Percentiles rank a stretch among this genome's conserved stretches.
Conservation (phyloP, 2,113 vertebrate species). For the Festucalex cinctus region DNA sequence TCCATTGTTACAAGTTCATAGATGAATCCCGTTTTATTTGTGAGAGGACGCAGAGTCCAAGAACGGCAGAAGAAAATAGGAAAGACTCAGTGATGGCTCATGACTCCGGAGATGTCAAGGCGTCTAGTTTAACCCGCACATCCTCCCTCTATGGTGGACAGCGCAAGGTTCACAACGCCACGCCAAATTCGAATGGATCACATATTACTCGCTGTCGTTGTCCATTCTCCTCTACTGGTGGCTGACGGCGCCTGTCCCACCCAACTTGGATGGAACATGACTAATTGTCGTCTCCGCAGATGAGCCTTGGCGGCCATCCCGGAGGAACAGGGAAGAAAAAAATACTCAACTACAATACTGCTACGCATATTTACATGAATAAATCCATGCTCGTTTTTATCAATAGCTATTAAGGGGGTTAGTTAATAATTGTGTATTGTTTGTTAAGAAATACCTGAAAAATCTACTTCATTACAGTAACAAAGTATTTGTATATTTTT, state of each 20-base stretch:
- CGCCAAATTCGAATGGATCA: constrained; percentile 67
- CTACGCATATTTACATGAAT: constrained; percentile 73
- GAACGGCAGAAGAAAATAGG: constrained; percentile 43
- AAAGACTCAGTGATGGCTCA: constrained; percentile 39
- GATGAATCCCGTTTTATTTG: constrained; percentile 56
- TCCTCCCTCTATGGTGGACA: constrained; percentile 64
- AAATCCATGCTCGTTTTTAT: constrained; percentile 38
- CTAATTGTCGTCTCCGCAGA: constrained; percentile 81
- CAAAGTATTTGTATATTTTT: neutral
- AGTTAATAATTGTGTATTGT: too few species aligned
- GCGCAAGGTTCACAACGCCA: constrained; percentile 69
- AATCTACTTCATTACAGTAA: neutral
- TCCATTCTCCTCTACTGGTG: constrained; percentile 56
- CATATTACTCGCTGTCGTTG: constrained; percentile 75
- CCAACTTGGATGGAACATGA: constrained; percentile 78
- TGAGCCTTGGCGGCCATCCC: constrained; percentile 74
- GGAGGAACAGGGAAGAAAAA: constrained; percentile 71
- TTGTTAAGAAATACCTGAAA: neutral
- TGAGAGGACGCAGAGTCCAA: constrained; percentile 40
- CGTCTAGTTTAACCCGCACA: constrained; percentile 3
- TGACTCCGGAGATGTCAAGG: neutral
- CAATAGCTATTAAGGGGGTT: neutral
- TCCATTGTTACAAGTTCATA: constrained; percentile 29
- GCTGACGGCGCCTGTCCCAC: constrained; percentile 76
- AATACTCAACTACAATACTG: constrained; percentile 69